Conservation (phyloP, 2,888 invertebrate genomes). For the Nephrocerus scutellatus region DNA sequence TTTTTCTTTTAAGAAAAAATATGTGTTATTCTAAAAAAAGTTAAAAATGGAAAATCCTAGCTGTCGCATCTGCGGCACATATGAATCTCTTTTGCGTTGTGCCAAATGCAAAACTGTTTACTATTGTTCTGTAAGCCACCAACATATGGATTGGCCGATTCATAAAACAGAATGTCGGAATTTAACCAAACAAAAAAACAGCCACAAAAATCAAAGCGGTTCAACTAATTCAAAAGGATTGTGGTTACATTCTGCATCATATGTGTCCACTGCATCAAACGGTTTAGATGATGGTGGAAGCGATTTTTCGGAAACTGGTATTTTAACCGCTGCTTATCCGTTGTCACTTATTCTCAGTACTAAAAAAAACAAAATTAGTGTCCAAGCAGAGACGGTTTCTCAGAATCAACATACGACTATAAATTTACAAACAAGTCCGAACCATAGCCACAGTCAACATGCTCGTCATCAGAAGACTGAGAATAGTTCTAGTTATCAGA, state of each 20-base stretch:
- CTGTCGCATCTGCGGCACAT: slow-evolving; percentile 39
- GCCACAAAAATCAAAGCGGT: slow-evolving; percentile 23
- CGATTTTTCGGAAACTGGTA: slow-evolving; percentile 18
- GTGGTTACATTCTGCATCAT: slow-evolving; percentile 18
- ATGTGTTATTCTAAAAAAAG: too few species aligned
- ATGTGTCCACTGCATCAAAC: slow-evolving; percentile 34
- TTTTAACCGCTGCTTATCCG: slow-evolving; percentile 13
- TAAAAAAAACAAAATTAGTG: slow-evolving; percentile 26
- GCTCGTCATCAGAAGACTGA: too few species aligned
- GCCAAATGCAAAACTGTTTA: slow-evolving; percentile 64
- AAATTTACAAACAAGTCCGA: too few species aligned
- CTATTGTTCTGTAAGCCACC: slow-evolving; percentile 76
- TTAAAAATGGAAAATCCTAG: slow-evolving; percentile 27
- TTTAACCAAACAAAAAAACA: slow-evolving; percentile 40
- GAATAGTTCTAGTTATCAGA: slow-evolving; percentile 37
- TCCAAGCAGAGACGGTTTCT: slow-evolving; percentile 23
- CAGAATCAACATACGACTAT: slow-evolving; percentile 21
- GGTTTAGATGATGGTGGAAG: slow-evolving; percentile 29
- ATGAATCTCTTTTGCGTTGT: slow-evolving; percentile 57
- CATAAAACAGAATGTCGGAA: slow-evolving; percentile 61
- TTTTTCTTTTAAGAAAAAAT: too few species aligned
- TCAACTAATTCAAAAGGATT: neutral
- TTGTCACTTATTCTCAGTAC: slow-evolving; percentile 24
- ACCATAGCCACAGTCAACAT: too few species aligned
- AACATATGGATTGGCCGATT: slow-evolving; percentile 69